A percentile compares a stretch with the other conserved stretches of the same genome.
These are phyloP conservation scores for Eupsittula cactorum DNA, from an alignment of 2,113 vertebrate genomes.

Conservation along the genomic window DNA sequence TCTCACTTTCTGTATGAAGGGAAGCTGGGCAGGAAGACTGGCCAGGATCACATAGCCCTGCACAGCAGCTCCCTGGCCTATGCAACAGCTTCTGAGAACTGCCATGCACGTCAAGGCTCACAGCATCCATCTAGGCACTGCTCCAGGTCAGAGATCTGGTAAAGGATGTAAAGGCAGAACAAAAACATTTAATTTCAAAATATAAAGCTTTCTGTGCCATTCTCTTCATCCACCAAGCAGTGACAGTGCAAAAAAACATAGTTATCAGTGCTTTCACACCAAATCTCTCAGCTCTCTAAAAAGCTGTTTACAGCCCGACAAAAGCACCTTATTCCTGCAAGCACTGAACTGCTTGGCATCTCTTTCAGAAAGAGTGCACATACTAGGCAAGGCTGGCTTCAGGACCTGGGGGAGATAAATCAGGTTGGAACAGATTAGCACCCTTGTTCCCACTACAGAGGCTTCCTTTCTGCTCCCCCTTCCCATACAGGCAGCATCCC, in stretches of 20 bases:
- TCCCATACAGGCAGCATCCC: not conserved
- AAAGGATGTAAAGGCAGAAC: not conserved
- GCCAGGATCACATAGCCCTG: not conserved
- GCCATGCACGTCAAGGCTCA: not conserved
- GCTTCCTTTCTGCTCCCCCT: not conserved
- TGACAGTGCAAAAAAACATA: rapidly evolving
- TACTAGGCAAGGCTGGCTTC: not conserved
- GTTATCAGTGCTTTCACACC: not conserved
- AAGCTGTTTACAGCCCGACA: not conserved
- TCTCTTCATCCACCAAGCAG: not conserved
- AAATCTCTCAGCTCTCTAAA: not conserved
- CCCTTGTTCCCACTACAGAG: not conserved
- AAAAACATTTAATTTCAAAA: not conserved
- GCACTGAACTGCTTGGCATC: not conserved
- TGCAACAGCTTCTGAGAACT: not conserved
- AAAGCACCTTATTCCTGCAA: not conserved
- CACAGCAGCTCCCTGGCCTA: not conserved
- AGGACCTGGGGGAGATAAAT: not conserved
- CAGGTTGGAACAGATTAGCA: not conserved
- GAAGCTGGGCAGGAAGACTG: not conserved
- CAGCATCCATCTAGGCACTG: not conserved
- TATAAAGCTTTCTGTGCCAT: not conserved
- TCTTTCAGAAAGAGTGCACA: not conserved
- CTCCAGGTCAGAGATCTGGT: not conserved
- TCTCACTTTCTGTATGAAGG: not conserved